Evolutionary conservation across 2,797 vertebrate species (phyloP).

Genomic region (Tauraco hartlaubi): DNA sequence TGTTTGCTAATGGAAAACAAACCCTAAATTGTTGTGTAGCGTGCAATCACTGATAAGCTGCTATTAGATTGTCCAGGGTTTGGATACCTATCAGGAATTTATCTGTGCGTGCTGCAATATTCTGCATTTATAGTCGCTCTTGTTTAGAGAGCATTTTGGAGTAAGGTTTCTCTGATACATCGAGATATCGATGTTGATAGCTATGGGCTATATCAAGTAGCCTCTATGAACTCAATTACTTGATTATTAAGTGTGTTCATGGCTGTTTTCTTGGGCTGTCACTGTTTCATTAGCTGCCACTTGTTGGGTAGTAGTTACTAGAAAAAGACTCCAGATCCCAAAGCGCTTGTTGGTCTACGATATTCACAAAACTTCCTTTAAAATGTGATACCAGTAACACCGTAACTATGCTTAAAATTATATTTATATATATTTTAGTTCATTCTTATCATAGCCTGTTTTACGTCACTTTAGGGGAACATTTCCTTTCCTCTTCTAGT

Average conservation of each 20-base stretch:
- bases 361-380: not conserved
- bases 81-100: slow-evolving; percentile 9
- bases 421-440: not conserved
- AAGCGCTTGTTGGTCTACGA: rapidly evolving
- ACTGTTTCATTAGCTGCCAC: rapidly evolving
- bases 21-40: slow-evolving; percentile 6
- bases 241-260: not conserved
- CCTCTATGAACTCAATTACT: not conserved
- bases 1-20: slow-evolving; percentile 60
- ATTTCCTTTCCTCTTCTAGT: not conserved
- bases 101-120: not conserved
- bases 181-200: not conserved
- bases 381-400: rapidly evolving
- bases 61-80: slow-evolving; percentile 1
- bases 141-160: not conserved
- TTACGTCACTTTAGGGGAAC: not conserved
- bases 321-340: not conserved
- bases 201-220: not conserved
- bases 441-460: not conserved
- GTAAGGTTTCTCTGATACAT: not conserved
- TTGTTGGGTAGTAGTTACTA: not conserved
- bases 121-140: not conserved
- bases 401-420: not conserved
- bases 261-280: not conserved
- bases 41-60: slow-evolving; percentile 3